phyloP scores from a whole-genome alignment of 2,113 vertebrate genomes.

The Rattus norvegicus region GRCr8 NC_086021.1:117736001-117736500 shows the following conservation, averaged over 20 bases:
- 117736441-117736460: conserved; percentile 35
- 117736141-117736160: not conserved
- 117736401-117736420: not conserved
- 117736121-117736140: not conserved
- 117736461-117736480: conserved; percentile 12
- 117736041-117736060: not conserved
- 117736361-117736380: not conserved
- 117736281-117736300: not conserved
- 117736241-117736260: not conserved
- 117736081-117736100: not conserved
- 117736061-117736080: not conserved
- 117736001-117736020: not conserved
- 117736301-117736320: conserved; percentile 17
- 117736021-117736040: not conserved
- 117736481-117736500: conserved; percentile 14
- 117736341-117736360: not conserved
- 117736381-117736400: not conserved
- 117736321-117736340: not conserved
- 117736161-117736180: not conserved
- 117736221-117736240: not conserved
- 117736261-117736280: not conserved
- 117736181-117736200: not conserved
- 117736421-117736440: conserved; percentile 9
- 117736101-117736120: not conserved
- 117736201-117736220: not conserved